Conservation (phyloP, 64 coral and sea anemone genomes). For the Actinia tenebrosa region DNA sequence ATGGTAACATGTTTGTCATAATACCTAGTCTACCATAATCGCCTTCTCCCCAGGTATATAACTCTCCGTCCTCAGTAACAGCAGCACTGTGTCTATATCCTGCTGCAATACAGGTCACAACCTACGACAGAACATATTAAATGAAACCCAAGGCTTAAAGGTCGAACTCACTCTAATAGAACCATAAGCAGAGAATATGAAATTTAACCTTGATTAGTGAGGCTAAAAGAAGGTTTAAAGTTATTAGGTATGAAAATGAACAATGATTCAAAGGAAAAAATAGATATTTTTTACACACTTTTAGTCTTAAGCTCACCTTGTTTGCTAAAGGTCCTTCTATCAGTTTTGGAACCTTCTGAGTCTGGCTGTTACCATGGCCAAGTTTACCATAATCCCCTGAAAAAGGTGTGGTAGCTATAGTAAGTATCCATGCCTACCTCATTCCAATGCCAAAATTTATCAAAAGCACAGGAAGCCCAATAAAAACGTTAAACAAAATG, state of each 20-base stretch:
- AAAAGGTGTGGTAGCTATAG: too few species aligned
- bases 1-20: neutral
- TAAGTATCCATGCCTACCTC: too few species aligned
- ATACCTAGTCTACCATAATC: conserved; percentile 91
- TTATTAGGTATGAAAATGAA: too few species aligned
- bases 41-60: conserved; percentile 90
- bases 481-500: too few species aligned
- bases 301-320: conserved; percentile 35
- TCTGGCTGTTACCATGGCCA: conserved; percentile 87
- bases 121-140: conserved; percentile 20
- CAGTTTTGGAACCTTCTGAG: conserved; percentile 76
- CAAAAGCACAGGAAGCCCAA: too few species aligned
- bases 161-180: too few species aligned
- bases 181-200: too few species aligned
- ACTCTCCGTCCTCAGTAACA: conserved; percentile 74
- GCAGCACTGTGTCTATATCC: conserved; percentile 83
- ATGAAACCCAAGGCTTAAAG: too few species aligned
- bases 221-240: too few species aligned
- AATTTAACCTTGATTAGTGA: too few species aligned
- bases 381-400: conserved; percentile 81
- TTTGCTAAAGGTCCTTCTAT: conserved; percentile 58
- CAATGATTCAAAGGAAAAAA: too few species aligned
- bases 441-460: too few species aligned
- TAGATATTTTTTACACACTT: neutral
- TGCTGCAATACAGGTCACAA: conserved; percentile 60